A percentile compares a stretch with the other conserved stretches of the same genome.
These are phyloP conservation scores for Timandra comae DNA, from an alignment of 2,888 invertebrate species.

Conservation along the genomic window DNA sequence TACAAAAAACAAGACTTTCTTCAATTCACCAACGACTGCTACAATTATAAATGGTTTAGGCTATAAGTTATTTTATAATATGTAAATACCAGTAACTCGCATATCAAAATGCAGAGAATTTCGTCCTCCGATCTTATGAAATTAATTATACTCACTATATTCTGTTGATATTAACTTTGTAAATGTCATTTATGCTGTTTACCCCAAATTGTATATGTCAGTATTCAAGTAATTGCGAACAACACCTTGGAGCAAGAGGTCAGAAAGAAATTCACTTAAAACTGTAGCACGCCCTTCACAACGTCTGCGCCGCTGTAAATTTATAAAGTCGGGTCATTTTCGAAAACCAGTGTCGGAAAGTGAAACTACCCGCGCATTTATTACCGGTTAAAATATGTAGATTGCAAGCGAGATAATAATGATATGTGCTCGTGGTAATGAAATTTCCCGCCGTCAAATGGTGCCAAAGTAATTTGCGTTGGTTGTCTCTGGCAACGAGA, in stretches of 20 bases:
- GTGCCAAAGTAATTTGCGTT: slow-evolving; percentile 77
- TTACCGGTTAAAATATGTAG: slow-evolving; percentile 76
- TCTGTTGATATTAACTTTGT: slow-evolving; percentile 31
- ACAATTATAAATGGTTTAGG: too few species aligned
- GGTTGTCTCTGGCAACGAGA: slow-evolving; percentile 70
- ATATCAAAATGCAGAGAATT: too few species aligned
- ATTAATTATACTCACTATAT: not conserved
- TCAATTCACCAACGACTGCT: too few species aligned
- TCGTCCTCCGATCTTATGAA: not conserved
- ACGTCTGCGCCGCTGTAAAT: slow-evolving; percentile 50
- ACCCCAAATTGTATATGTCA: slow-evolving; percentile 60
- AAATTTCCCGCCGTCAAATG: slow-evolving; percentile 77
- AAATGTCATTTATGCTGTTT: slow-evolving; percentile 67
- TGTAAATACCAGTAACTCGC: too few species aligned
- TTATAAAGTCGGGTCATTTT: slow-evolving; percentile 72
- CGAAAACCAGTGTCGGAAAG: slow-evolving; percentile 75
- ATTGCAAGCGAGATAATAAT: slow-evolving; percentile 75
- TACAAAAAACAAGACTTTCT: too few species aligned
- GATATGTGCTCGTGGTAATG: slow-evolving; percentile 77
- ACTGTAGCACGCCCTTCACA: slow-evolving; percentile 73
- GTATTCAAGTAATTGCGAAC: slow-evolving; percentile 57
- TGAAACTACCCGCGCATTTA: slow-evolving; percentile 75
- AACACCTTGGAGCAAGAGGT: slow-evolving; percentile 73
- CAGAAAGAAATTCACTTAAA: slow-evolving; percentile 76
- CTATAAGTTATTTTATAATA: too few species aligned